Evolutionary conservation across 2,797 vertebrate species (phyloP).

Genomic region (Emydoidea blandingii): DNA sequence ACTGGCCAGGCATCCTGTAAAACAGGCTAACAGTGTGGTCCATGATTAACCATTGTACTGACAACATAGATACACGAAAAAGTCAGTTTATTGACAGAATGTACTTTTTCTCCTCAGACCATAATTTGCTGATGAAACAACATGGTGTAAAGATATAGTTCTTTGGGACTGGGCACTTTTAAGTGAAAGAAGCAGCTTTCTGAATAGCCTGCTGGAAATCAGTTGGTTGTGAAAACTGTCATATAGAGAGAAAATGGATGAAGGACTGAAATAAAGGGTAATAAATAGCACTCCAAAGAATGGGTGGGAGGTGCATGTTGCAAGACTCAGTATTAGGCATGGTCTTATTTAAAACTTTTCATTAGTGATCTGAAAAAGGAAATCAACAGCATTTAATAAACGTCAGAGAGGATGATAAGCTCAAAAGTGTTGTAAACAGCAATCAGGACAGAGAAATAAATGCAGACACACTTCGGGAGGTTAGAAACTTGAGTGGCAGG

Average conservation of each 20-base stretch:
- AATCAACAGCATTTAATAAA: neutral
- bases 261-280: neutral
- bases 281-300: neutral
- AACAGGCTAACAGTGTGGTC: neutral
- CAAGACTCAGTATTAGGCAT: no score
- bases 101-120: neutral
- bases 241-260: neutral
- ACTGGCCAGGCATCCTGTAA: neutral
- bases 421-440: neutral
- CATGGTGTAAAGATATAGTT: conserved; percentile 10
- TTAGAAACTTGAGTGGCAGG: neutral
- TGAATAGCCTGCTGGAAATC: neutral
- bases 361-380: no score
- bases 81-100: neutral
- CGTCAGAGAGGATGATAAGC: neutral
- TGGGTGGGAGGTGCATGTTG: no score
- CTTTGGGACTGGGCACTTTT: neutral
- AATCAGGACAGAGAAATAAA: neutral
- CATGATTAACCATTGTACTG: neutral
- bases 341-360: no score
- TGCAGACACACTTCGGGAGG: neutral
- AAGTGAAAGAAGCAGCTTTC: conserved; percentile 29
- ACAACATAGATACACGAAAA: neutral
- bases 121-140: conserved; percentile 25
- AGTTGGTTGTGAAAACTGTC: neutral